Evolutionary conservation across 2,797 vertebrate genomes (phyloP).

Genomic region (Squalus acanthias): DNA sequence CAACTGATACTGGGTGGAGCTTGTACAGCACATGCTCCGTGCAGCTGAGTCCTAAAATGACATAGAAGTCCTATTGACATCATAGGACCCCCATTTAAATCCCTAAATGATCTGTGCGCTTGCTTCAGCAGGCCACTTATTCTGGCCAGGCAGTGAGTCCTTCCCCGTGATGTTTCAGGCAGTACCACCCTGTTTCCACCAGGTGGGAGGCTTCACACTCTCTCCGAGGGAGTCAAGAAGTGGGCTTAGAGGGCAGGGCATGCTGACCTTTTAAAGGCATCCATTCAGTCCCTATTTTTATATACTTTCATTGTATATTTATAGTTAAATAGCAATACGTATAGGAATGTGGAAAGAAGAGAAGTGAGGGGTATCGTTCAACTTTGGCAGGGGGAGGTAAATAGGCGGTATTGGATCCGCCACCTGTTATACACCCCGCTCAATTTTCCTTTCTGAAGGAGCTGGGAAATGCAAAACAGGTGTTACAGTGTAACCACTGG

Average conservation of each 20-base stretch:
- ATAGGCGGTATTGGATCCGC: not conserved
- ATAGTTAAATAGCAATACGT: not conserved
- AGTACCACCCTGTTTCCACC: no score
- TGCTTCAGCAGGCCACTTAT: not conserved
- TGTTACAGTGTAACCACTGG: not conserved
- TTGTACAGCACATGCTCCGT: not conserved
- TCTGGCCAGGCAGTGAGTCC: no score
- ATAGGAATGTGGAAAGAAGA: not conserved
- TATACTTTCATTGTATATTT: not conserved
- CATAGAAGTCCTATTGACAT: not conserved
- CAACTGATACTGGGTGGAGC: no score
- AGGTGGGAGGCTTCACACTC: no score
- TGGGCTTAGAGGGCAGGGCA: no score
- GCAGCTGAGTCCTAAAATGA: not conserved
- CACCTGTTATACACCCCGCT: not conserved
- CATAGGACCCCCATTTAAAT: not conserved
- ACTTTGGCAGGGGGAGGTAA: not conserved
- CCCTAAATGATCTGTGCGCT: not conserved
- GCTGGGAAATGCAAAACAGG: not conserved
- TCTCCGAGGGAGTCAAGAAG: no score
- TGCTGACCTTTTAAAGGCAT: no score
- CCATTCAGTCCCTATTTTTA: no score
- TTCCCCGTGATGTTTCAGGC: no score
- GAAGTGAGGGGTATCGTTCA: not conserved
- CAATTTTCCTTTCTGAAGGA: not conserved